These are phyloP conservation scores for Lasioglossum villosulum DNA, from an alignment of 2,888 invertebrate genomes.

Conservation along the genomic window DNA sequence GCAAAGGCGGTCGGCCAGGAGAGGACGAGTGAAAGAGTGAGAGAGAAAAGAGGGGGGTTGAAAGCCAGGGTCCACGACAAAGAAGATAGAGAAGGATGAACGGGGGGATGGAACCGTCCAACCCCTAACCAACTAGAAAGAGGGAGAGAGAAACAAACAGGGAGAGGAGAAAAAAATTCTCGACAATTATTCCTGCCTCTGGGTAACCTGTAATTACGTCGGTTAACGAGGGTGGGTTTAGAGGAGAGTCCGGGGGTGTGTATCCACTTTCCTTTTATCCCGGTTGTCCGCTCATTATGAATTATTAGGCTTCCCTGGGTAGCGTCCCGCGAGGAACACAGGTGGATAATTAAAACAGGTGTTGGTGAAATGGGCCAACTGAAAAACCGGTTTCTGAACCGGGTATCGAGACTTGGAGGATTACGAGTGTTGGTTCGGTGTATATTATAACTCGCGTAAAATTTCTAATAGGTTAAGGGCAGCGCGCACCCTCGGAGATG, in stretches of 20 bases:
- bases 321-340: constrained; percentile 37
- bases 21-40: background rate
- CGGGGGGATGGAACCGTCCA: background rate
- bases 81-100: background rate
- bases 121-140: background rate
- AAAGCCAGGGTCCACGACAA: background rate
- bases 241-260: constrained; percentile 21
- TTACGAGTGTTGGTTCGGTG: background rate
- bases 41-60: background rate
- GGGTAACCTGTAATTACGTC: constrained; percentile 60
- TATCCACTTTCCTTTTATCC: constrained; percentile 33
- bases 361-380: constrained; percentile 36
- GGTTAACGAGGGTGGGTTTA: constrained; percentile 53
- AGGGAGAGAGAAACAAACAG: constrained; percentile 2
- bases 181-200: constrained; percentile 60
- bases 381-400: background rate
- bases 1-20: background rate
- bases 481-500: background rate
- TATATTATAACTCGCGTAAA: background rate
- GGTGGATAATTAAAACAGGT: constrained; percentile 69
- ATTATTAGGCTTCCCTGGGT: constrained; percentile 46
- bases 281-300: constrained; percentile 39
- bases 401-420: background rate
- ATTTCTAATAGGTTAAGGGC: background rate
- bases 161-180: constrained; percentile 40